Evolutionary conservation across 2,797 vertebrate species (phyloP).

Genomic region (Amniataba percoides): DNA sequence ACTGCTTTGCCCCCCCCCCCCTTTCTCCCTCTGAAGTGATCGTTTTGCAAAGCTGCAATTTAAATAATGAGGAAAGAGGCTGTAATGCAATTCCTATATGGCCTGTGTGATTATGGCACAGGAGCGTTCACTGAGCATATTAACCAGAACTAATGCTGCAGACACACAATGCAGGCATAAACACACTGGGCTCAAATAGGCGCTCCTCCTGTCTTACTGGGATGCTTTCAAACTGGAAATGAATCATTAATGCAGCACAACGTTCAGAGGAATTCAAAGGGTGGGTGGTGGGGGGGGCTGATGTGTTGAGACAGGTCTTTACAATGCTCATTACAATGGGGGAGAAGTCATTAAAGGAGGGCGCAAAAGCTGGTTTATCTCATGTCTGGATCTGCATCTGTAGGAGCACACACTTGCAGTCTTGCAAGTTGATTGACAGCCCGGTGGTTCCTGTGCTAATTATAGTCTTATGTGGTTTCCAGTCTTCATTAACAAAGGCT

Average conservation of each 20-base stretch:
- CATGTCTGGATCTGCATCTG: conserved; percentile 33
- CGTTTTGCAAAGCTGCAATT: conserved; percentile 8
- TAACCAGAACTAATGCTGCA: conserved; percentile 17
- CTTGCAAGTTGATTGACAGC: background rate
- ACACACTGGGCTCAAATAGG: conserved; percentile 52
- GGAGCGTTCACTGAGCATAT: background rate
- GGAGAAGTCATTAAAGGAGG: conserved; percentile 39
- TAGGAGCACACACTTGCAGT: background rate
- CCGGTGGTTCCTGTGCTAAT: conserved; percentile 3
- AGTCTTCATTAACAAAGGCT: background rate
- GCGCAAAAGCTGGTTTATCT: conserved; percentile 1
- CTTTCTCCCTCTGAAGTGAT: background rate
- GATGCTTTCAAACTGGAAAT: conserved; percentile 37
- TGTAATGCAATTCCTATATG: conserved; percentile 2
- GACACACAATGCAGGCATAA: conserved; percentile 25
- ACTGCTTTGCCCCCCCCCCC: conserved; percentile 15
- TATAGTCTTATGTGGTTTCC: background rate
- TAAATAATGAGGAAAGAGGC: background rate
- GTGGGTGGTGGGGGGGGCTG: too few species aligned
- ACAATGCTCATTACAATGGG: conserved; percentile 21
- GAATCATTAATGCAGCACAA: conserved; percentile 51
- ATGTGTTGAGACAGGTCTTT: conserved; percentile 32
- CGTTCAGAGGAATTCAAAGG: conserved; percentile 48
- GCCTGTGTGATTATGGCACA: background rate
- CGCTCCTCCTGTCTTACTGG: conserved; percentile 19